phyloP scores from a whole-genome alignment of 2,113 vertebrate species.

The Bothrops jararaca region DNA sequence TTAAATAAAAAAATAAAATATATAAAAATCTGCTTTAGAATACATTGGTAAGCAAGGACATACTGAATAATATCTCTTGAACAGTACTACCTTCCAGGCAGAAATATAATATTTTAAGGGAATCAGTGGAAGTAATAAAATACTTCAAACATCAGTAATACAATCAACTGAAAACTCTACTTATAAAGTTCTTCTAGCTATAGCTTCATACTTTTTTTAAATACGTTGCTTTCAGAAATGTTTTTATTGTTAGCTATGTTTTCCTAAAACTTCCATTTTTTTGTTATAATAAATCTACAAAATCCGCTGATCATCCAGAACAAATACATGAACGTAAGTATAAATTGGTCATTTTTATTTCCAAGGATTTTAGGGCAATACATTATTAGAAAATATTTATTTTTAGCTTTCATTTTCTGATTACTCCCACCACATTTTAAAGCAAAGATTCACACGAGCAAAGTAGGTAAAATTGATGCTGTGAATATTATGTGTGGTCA shows the following conservation, averaged over 20 bases:
- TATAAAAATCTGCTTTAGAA: background rate
- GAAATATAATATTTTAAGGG: background rate
- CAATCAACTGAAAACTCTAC: background rate
- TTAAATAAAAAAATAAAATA: background rate
- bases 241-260: background rate
- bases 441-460: background rate
- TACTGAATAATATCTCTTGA: background rate
- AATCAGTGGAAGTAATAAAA: background rate
- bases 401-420: background rate
- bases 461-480: background rate
- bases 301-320: background rate
- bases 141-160: background rate
- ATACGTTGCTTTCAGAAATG: background rate
- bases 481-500: background rate
- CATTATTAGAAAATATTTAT: background rate
- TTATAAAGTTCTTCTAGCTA: background rate
- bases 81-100: background rate
- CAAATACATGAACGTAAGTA: background rate
- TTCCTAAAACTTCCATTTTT: background rate
- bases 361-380: background rate
- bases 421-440: background rate
- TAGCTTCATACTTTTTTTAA: background rate
- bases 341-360: background rate
- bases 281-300: background rate
- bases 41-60: background rate